Base-by-base conservation (phyloP, 2,888 invertebrate genomes). In the Ophioninae sp. region DNA sequence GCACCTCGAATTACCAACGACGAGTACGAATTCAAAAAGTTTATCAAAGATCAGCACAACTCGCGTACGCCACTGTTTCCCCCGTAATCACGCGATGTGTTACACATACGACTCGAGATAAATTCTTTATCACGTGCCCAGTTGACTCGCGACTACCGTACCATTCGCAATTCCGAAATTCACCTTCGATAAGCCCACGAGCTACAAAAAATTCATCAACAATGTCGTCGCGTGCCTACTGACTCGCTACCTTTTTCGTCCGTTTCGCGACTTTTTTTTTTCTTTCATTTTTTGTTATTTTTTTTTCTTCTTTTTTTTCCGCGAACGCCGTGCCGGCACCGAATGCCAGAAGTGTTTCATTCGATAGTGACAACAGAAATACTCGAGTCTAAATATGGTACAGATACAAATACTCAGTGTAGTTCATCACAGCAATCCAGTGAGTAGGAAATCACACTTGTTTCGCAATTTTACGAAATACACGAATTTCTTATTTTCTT, bases 361-460 rank as follows among this genome's bases (percentile, higher is more conserved):
- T 13, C 20, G 64, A 72, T 23, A 58, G 51, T 56, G 58, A 76
- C 20, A n/a, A n/a, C 67, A 65, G 30, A 44, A 65, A 73, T 9
- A 20, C 51, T 41, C 39, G 73, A 44, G 41, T 58, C 74, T 41
- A 72, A 83, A 88, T 84, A 91, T 91, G 90, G 91, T 91, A 85
- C 90, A 91, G 86, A 90, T 91, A 71, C 90, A 88, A 88, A 87
- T 90, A 72, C 89, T 89, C 87, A 89, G 88, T 83, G 90, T 90
- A 68, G 89, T 90, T 58, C 89, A 91, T 87, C 89, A 89, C 84
- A 88, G 87, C 77, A 89, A 89, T 82, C 88, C 88, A 37, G 91
- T 91, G 86, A 90, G 91, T 90, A 86, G 41, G 13, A 22, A 30
- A 30, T 30, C 30, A 30, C n/a, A 63, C 30, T 23, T 6, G 10